These are phyloP conservation scores for Andrena hattorfiana DNA, from an alignment of 2,888 invertebrate species.

Conservation along the genomic window DNA sequence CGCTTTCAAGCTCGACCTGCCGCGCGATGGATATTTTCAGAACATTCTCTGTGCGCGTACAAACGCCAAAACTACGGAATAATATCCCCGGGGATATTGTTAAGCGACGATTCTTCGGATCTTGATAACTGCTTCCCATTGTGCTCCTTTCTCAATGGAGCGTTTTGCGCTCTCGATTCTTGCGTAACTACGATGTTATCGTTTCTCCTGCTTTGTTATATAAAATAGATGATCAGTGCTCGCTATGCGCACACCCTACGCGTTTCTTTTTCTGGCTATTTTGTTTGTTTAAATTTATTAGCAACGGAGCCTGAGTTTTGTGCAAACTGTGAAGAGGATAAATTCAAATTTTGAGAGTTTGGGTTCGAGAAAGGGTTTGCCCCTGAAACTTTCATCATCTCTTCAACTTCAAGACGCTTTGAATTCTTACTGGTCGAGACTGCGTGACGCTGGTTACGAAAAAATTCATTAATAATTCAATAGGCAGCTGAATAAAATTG, in stretches of 20 bases:
- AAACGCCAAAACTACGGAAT: not conserved
- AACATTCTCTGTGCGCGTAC: not conserved
- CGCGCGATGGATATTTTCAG: constrained; percentile 7
- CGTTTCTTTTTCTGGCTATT: not conserved
- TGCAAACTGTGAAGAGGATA: no score
- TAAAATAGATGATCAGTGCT: constrained; percentile 12
- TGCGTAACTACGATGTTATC: constrained; percentile 22
- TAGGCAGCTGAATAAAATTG: not conserved
- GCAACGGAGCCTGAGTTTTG: not conserved
- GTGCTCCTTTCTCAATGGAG: constrained; percentile 7
- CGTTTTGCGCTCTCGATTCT: constrained; percentile 14
- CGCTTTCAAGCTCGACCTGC: not conserved
- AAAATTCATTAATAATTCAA: constrained; percentile 17
- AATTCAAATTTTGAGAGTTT: no score
- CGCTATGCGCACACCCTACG: not conserved
- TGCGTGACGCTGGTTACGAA: not conserved
- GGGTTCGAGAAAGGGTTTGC: no score
- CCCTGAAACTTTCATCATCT: not conserved
- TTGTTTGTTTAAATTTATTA: not conserved
- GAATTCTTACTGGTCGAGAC: not conserved
- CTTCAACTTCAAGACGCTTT: not conserved
- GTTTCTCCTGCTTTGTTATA: constrained; percentile 1
- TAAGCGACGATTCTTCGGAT: not conserved
- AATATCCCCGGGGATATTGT: not conserved
- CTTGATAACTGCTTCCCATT: constrained; percentile 23